Base-by-base conservation (phyloP, 2,888 invertebrate species). In the Synergus laeviventris region DNA sequence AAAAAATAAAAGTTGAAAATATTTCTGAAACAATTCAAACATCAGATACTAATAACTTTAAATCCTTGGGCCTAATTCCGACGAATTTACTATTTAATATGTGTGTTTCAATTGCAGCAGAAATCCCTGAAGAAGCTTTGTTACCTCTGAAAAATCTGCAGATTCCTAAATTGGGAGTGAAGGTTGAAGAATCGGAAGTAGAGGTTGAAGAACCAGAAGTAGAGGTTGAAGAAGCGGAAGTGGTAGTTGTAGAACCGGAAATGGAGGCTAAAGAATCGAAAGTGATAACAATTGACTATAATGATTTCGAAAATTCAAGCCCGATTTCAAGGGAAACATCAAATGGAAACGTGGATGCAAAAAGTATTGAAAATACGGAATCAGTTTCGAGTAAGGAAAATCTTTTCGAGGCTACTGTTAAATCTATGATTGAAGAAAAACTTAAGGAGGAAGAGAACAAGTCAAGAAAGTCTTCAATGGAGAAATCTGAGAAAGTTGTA, bases 91-190 rank as follows among this genome's bases (percentile, higher is more conserved):
- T 21, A 11, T 56, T 56, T 56, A 56, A 11, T 56, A 49, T 49
- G 21, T 70, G 70, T 24, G 31, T 70, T n/a, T 70, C 70, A n/a
- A 70, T 70, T 49, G 70, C 70, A 70, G 45, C 70, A 16, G 24
- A 49, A n/a, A 16, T 70, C 16, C 70, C 70, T 2, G 70, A 70
- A 16, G 70, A 70, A 24, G 45, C 45, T 5, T 36, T 64, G 14
- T 21, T 21, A 12, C 18, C 64, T 31, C n/a, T 70, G 0, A 70
- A 24, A 45, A 45, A 31, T 49, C n/a, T 70, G 36, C 38, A 62
- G 2, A 36, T 38, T 62, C 61, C 61, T n/a, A 36, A n/a, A 56
- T 21, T 56, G 31, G 36, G n/a, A 36, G n/a, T n/a, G 4, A n/a
- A 62, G 9, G 24, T 11, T 36, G 45, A 49, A 49, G 11, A 49